These are phyloP conservation scores for Ictalurus punctatus DNA, from an alignment of 2,113 vertebrate genomes.

Conservation along the genomic window DNA sequence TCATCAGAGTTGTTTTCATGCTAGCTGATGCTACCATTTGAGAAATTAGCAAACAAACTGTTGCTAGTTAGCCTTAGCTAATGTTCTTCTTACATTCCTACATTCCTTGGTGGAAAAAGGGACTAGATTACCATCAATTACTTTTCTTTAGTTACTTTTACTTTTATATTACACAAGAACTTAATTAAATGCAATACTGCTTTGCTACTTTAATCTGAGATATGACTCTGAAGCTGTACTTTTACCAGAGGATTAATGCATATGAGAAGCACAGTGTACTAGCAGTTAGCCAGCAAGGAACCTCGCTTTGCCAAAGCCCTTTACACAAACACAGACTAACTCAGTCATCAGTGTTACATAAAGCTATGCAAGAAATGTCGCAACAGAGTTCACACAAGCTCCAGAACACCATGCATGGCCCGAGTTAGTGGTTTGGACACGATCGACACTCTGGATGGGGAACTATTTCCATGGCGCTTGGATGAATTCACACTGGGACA, in stretches of 20 bases:
- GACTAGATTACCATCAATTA: background rate
- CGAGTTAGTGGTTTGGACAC: background rate
- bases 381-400: background rate
- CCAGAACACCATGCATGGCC: background rate
- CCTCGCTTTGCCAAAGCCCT: background rate
- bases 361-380: slow-evolving; percentile 32
- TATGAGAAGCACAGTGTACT: background rate
- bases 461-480: background rate
- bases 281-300: slow-evolving; percentile 1
- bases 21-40: background rate
- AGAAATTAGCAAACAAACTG: background rate
- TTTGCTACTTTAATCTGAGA: background rate
- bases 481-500: background rate
- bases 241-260: background rate
- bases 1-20: background rate
- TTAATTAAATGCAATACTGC: background rate
- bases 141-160: background rate
- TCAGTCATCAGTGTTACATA: slow-evolving; percentile 33
- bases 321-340: slow-evolving; percentile 32
- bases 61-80: background rate
- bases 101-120: background rate
- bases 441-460: background rate
- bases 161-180: background rate
- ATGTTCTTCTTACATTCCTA: background rate
- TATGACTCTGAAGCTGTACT: background rate